Evolutionary conservation across 2,888 invertebrate species (phyloP), one percentile per base, ranked within the genome.

Genomic region (Enoplolaimus lenunculus): DNA sequence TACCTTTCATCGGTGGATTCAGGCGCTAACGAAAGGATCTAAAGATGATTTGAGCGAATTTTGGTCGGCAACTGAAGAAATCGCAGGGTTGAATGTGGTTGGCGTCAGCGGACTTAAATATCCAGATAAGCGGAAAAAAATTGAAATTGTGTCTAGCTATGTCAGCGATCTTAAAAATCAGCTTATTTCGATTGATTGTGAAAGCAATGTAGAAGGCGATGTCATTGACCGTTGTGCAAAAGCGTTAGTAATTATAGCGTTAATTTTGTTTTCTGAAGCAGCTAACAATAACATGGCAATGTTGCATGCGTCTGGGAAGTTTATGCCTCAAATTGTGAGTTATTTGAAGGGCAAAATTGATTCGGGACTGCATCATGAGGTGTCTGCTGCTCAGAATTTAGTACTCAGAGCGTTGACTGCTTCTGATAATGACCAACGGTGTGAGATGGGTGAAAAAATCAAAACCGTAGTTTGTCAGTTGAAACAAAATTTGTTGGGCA

Each of bases 301-400:
- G 84, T 79, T 95, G 33, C 91, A 94, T 81, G 92, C 92, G 21
- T 93, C 94, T 33, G 97, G 97, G 0, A 88, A 91, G 80, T 92
- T 92, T 83, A 91, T 97, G 16, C 88, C 91, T 0, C 84, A 87
- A 28, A 86, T 95, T 75, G 84, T 94, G 65, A 79, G 85, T 0
- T 89, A 87, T 80, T 84, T 95, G 69, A 87, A 88, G 74, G 84
- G 85, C 30, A 86, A 87, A 75, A 81, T 31, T 33, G 30, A 66
- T 7, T n/a, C 31, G 2, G 67, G 21, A 7, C 7, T 66, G 21
- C 45, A 45, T 45, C 45, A 45, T 13, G 45, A 45, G 45, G 7
- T 45, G 21, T 45, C 45, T 7, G 7, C 21, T 7, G 45, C 45
- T 13, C 45, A 45, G 45, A 21, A 7, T 21, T 7, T 21, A 45